A percentile compares a stretch with the other conserved stretches of the same genome.
phyloP scores from a whole-genome alignment of 2,797 vertebrate genomes.

The Pangasius sanitwongsei region DNA sequence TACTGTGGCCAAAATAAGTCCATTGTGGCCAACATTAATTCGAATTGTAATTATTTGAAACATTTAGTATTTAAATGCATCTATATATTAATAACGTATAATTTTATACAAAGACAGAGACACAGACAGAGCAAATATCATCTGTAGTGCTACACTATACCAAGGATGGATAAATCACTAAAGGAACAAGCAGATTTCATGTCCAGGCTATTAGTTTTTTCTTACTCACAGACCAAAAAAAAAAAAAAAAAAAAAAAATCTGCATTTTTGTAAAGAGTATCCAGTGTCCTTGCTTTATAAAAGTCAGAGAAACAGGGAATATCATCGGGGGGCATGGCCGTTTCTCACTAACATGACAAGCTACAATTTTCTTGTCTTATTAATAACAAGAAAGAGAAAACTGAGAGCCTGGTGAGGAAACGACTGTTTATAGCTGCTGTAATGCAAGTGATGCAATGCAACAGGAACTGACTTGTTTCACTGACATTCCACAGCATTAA shows the following conservation, averaged over 20 bases:
- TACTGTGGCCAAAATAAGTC: neutral
- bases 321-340: neutral
- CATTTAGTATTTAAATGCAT: neutral
- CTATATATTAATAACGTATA: neutral
- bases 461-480: neutral
- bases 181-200: neutral
- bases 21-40: neutral
- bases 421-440: neutral
- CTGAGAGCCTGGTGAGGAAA: neutral
- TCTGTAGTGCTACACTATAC: neutral
- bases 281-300: neutral
- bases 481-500: neutral
- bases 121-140: neutral
- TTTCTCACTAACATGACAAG: neutral
- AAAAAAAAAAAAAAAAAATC: neutral
- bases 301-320: neutral
- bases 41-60: neutral
- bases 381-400: neutral
- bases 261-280: neutral
- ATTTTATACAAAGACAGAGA: neutral
- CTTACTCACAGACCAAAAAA: neutral
- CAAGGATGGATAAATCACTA: neutral
- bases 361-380: neutral
- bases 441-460: neutral
- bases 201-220: neutral